Conservation (phyloP, 2,888 invertebrate genomes). For the Machimus atricapillus region DNA sequence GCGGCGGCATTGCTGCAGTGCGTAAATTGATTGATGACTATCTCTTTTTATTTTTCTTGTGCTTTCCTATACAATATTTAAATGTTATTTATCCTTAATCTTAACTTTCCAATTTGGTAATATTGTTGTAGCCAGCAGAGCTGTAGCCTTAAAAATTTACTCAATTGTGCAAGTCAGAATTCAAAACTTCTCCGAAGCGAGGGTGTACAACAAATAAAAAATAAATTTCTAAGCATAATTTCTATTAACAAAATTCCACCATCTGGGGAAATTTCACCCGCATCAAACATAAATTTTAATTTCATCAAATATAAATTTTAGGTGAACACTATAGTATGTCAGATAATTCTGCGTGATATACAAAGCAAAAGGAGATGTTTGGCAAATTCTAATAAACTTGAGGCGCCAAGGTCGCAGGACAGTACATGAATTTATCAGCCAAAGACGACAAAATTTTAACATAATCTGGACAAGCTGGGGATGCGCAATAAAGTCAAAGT, state of each 20-base stretch:
- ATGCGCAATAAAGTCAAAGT: conserved; percentile 14
- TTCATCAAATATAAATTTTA: not conserved
- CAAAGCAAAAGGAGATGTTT: not conserved
- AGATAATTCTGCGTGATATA: not conserved
- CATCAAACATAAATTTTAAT: not conserved
- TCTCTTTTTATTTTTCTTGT: too few species aligned
- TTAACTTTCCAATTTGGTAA: too few species aligned
- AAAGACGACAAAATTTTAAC: not conserved
- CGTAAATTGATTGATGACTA: too few species aligned
- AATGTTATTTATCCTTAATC: too few species aligned
- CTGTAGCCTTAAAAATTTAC: too few species aligned
- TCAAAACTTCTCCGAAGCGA: too few species aligned
- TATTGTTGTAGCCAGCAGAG: too few species aligned
- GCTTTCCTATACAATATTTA: too few species aligned
- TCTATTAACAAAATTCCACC: not conserved
- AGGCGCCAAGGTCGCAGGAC: not conserved
- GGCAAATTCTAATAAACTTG: not conserved
- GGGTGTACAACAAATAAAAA: too few species aligned
- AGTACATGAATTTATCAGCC: not conserved
- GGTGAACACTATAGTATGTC: not conserved
- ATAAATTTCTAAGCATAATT: not conserved
- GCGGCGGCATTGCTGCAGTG: too few species aligned
- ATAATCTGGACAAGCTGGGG: not conserved
- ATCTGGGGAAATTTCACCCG: not conserved
- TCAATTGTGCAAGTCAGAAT: too few species aligned